Evolutionary conservation across 2,888 invertebrate species (phyloP).

Genomic region (Omphaloscelis lunosa): DNA sequence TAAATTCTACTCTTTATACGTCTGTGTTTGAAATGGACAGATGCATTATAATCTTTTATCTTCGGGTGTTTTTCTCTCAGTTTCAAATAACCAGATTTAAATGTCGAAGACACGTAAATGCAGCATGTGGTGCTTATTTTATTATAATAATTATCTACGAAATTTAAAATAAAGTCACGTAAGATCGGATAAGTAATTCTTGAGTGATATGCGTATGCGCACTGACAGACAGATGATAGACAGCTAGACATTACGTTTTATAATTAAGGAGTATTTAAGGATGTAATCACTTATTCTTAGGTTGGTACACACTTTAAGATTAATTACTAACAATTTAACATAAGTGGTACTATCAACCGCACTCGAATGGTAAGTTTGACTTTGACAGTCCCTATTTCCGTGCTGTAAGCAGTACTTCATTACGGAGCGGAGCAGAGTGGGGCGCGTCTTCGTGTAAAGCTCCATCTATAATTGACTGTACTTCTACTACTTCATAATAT

Average conservation of each 20-base stretch:
- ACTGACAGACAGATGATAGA: conserved; percentile 29
- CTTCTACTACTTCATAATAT: not conserved
- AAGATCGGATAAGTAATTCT: conserved; percentile 20
- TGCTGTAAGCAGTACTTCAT: no score
- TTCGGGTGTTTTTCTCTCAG: not conserved
- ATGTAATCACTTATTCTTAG: conserved; percentile 20
- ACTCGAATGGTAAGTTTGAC: not conserved
- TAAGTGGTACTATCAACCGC: not conserved
- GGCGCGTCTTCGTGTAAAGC: no score
- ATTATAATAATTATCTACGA: conserved; percentile 11
- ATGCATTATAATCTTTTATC: not conserved
- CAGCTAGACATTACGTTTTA: conserved; percentile 6
- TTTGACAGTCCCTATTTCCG: no score
- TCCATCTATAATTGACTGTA: not conserved
- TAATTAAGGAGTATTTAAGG: not conserved
- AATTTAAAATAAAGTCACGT: conserved; percentile 39
- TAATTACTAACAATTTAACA: not conserved
- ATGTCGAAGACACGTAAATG: not conserved
- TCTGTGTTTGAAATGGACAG: not conserved
- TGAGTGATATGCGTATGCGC: conserved; percentile 14
- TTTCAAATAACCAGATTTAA: conserved; percentile 28
- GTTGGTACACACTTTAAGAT: not conserved
- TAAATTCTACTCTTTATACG: no score
- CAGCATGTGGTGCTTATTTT: not conserved
- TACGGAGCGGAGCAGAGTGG: no score